These are phyloP conservation scores for Vespertilio murinus DNA, from an alignment of 2,797 vertebrate genomes.

Conservation along the genomic window DNA sequence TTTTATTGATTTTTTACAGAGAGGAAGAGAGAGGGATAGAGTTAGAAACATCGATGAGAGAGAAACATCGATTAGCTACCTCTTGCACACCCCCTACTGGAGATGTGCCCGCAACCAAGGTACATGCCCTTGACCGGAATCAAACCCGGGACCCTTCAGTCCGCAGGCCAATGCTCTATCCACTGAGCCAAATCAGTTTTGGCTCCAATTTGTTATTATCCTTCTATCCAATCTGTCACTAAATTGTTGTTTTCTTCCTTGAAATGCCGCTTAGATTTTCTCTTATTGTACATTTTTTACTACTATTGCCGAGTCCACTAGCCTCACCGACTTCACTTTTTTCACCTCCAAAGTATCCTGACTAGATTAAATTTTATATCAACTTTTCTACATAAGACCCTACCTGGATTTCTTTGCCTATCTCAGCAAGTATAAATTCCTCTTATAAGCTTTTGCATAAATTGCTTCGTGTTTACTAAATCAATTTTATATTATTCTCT, in stretches of 20 bases:
- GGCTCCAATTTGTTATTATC: background rate
- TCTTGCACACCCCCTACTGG: too few relatives aligned
- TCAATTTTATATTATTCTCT: constrained; percentile 39
- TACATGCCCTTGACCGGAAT: too few relatives aligned
- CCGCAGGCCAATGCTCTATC: too few relatives aligned
- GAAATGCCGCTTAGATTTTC: background rate
- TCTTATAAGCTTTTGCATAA: constrained; percentile 2
- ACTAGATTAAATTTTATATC: background rate
- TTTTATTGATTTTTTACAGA: too few relatives aligned
- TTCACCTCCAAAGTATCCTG: background rate
- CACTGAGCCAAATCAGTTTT: too few relatives aligned
- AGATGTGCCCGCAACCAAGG: too few relatives aligned
- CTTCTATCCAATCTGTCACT: background rate
- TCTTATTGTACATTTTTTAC: constrained; percentile 3
- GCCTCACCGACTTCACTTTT: background rate
- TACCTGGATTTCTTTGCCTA: background rate
- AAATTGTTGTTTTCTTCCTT: constrained; percentile 11
- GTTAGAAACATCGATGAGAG: too few relatives aligned
- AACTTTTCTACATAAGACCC: background rate
- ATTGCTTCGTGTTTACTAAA: constrained; percentile 9
- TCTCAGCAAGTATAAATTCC: constrained; percentile 36
- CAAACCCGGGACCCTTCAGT: too few relatives aligned
- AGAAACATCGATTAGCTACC: too few relatives aligned
- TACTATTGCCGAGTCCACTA: background rate
- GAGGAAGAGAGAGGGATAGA: too few relatives aligned